Conservation (phyloP, 2,797 vertebrate genomes). For the Emys orbicularis region DNA sequence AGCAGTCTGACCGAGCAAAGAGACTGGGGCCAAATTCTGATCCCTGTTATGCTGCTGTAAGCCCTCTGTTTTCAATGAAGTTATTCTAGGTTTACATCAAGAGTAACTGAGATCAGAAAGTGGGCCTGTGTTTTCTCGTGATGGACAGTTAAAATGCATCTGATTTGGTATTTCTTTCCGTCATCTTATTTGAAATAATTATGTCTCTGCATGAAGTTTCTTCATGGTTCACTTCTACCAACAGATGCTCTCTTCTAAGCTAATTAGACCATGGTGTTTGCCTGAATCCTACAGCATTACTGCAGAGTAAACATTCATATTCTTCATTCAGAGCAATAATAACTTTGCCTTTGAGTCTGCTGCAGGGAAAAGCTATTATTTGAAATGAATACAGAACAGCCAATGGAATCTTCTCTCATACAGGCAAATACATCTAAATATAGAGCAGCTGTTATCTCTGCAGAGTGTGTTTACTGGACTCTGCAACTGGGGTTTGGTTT, state of each 20-base stretch:
- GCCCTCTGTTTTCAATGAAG: not conserved
- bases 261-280: not conserved
- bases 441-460: not conserved
- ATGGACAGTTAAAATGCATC: not conserved
- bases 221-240: not conserved
- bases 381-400: rapidly evolving
- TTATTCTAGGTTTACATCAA: not conserved
- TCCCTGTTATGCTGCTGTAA: too few relatives aligned
- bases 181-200: not conserved
- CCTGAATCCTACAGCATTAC: not conserved
- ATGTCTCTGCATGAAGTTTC: not conserved
- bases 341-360: not conserved
- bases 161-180: not conserved
- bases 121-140: not conserved
- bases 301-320: not conserved
- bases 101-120: not conserved
- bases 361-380: not conserved
- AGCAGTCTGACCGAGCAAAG: not conserved
- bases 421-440: not conserved
- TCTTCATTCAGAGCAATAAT: not conserved
- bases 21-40: not conserved
- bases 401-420: rapidly evolving
- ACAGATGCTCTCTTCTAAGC: slow-evolving; percentile 6
- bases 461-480: not conserved
- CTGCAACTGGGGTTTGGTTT: not conserved